Evolutionary conservation across 2,797 vertebrate genomes (phyloP).

Genomic region (Clarias platycephalus): DNA sequence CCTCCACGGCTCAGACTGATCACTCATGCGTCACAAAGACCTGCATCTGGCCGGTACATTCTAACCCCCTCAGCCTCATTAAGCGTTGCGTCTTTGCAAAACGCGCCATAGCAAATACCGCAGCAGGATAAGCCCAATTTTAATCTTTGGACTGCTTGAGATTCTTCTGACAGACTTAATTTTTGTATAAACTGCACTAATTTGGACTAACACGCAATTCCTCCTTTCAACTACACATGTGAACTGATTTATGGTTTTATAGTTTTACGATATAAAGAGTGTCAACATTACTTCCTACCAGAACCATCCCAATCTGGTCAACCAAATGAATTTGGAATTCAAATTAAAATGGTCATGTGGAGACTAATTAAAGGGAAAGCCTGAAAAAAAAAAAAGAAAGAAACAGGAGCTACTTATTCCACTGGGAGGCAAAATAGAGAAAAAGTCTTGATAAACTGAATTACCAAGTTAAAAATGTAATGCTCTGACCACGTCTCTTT

Average conservation of each 20-base stretch:
- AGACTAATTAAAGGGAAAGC: neutral
- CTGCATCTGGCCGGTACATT: neutral
- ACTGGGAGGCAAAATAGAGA: neutral
- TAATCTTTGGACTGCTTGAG: neutral
- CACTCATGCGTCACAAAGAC: neutral
- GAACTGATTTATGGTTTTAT: neutral
- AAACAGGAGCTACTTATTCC: neutral
- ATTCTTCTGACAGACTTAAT: neutral
- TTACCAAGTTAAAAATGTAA: neutral
- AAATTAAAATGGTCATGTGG: neutral
- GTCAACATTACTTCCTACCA: neutral
- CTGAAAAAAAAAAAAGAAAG: neutral
- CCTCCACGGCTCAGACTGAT: conserved; percentile 17
- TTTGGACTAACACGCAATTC: neutral
- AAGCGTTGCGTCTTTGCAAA: neutral
- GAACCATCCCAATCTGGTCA: neutral
- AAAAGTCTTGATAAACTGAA: neutral
- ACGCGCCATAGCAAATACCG: neutral
- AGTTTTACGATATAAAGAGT: neutral
- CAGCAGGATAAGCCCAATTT: neutral
- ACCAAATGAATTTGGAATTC: neutral
- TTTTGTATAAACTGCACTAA: neutral
- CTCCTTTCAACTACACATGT: neutral
- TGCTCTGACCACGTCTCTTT: neutral
- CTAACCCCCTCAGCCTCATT: neutral